Evolutionary conservation across 2,113 vertebrate species (phyloP), one percentile per base, ranked within the genome.

Genomic region (Tautogolabrus adspersus): DNA sequence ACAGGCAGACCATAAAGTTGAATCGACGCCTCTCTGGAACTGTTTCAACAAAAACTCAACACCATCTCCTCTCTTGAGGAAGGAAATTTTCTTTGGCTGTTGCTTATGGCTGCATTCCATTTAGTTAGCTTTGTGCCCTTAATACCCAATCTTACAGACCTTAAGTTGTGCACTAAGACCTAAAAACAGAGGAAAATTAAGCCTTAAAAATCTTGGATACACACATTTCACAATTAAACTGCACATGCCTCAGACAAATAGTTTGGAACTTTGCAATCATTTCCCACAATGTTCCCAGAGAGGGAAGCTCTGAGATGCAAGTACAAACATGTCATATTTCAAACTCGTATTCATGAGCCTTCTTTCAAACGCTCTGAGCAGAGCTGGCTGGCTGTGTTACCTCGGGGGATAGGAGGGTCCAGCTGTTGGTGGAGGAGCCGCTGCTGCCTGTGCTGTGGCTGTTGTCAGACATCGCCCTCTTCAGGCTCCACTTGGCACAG

Each of bases 331-430:
- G 74, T 21, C 40, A 62, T 16, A 51, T 57, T 59, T 65, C n/a
- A 64, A 40, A 44, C 60, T 13, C 54, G 42, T 13, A 79, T 46
- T 75, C 23, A 66, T 19, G 54, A 65, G 47, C 22, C 9, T n/a
- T 38, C 42, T 21, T 59, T 26, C n/a, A 73, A 64, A 71, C 44
- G 65, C 59, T 46, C 37, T 9, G 3, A 30, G 55, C 37, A 57
- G 47, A 47, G 55, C 64, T 21, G 69, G 26, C 47, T 65, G 63
- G 34, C 18, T 73, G 64, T 47, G 69, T 86, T 67, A 93, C 94
- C 94, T 95, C 94, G 0, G 94, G 91, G 52, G 93, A 93, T 22
- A 95, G 93, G 83, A 94, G 90, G 56, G 94, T 94, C 94, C 94
- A 95, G 86, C 94, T 94, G 89, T 94, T 94, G 69, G 79, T 88